Evolutionary conservation across 2,797 vertebrate species (phyloP), one percentile per base, ranked within the genome.

Genomic region (Pteropus rufus): DNA sequence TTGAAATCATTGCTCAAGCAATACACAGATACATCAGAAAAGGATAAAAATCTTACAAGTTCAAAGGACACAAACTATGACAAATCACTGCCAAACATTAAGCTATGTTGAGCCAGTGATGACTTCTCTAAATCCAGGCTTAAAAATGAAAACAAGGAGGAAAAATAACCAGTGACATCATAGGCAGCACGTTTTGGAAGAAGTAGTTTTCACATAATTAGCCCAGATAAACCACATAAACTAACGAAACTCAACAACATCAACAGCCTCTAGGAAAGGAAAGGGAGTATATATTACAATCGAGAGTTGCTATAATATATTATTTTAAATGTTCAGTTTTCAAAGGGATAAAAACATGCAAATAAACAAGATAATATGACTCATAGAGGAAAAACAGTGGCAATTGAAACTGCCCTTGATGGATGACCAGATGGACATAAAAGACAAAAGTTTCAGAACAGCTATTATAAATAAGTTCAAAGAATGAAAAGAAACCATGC

Each of bases 121-220:
- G 29, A 49, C 49, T 82, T 81, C 39, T 73, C 80, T 36, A 36
- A 93, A 93, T 64, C 49, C 36, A 72, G 73, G 5, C 44, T 76
- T 91, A 60, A 95, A 89, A 72, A n/a, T 19, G 77, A 62, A 92
- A 91, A 24, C 56, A 73, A 79, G 54, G 5, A 6, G 2, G 16
- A 15, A 52, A 14, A 12, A n/a, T 46, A 9, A 49, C 18, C 52
- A 76, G 12, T 58, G 73, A 73, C 34, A 39, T 77, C 54, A 65
- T 8, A 69, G 23, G 26, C 60, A 88, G 4, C 44, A 69, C 18
- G 64, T 60, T 26, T 14, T 16, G 23, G 10, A 81, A 39, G 44
- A 91, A 88, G 11, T 10, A 16, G 11, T 46, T 69, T 58, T 89
- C 46, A 69, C 26, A 89, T 15, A 67, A 10, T 72, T 62, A 44